phyloP scores from a whole-genome alignment of 1,140 invertebrate species.

The Pseudomyrmex cubaensis region DNA sequence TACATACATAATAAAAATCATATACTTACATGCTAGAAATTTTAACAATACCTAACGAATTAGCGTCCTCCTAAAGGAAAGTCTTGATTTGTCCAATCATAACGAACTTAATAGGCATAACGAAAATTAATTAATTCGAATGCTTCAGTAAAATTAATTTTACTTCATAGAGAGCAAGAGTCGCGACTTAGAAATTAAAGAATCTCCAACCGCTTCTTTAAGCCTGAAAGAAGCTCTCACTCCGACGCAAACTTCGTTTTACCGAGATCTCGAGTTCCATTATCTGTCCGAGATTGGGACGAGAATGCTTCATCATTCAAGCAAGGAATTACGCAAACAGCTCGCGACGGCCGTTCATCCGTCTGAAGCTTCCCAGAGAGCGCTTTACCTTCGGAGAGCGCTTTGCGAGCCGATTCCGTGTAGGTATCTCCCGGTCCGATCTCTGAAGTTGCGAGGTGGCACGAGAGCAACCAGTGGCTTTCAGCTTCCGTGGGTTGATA shows the following conservation, averaged over 20 bases:
- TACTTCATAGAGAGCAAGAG: neutral
- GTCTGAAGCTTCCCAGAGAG: slow-evolving; percentile 25
- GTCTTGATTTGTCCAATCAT: neutral
- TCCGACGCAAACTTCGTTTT: neutral
- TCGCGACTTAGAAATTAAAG: too few relatives aligned
- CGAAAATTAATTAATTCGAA: neutral
- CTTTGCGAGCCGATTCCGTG: slow-evolving; percentile 20
- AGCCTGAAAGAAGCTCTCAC: neutral
- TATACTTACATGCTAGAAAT: too few relatives aligned
- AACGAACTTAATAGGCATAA: neutral
- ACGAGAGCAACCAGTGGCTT: slow-evolving; percentile 47
- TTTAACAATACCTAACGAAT: too few relatives aligned
- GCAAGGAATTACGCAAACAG: slow-evolving; percentile 52
- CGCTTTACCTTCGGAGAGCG: slow-evolving; percentile 1
- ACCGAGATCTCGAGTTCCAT: slow-evolving; percentile 23
- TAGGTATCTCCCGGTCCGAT: slow-evolving; percentile 33
- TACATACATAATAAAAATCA: neutral
- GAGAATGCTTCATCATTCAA: slow-evolving; percentile 48
- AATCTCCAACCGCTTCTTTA: neutral
- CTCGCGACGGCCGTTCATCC: slow-evolving; percentile 38
- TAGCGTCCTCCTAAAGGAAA: too few relatives aligned
- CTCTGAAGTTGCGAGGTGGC: slow-evolving; percentile 4
- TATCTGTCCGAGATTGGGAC: slow-evolving; percentile 19
- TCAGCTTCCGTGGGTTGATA: slow-evolving; percentile 52
- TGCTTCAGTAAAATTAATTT: neutral